Base-by-base conservation (phyloP, 2,113 vertebrate species). In the Trematomus loennbergii region DNA sequence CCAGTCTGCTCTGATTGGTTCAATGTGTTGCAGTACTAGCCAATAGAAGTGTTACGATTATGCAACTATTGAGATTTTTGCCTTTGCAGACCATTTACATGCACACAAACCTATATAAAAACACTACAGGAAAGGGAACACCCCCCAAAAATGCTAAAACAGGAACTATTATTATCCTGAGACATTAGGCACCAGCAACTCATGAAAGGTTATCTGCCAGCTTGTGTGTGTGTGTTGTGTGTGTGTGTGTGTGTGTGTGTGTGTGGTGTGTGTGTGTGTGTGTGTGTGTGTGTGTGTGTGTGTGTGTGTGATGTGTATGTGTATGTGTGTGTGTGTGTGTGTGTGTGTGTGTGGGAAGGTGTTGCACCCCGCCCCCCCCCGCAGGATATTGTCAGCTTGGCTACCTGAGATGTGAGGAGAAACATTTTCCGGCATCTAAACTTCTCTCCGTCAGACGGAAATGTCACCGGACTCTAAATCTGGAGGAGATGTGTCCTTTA, bases 391-490 rank as follows among this genome's bases (percentile, higher is more conserved):
- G 82, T 87, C 81, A 9, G 50, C 58, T 86, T 29, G 0, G 11
- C 81, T 74, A 66, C 50, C 45, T 17, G 0, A 62, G 83, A 74
- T 57, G 75, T 25, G 76, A 75, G 53, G 45, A 55, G 54, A 52
- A 50, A 57, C 69, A 18, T 80, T 85, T 76, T 80, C 80, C 82
- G 69, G 64, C 67, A 83, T 82, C 75, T 73, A 72, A 84, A 81
- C 74, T 77, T 74, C 58, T 80, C 78, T 83, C 83, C 80, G 57
- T 86, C 82, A 82, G 74, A 88, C 75, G 64, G 36, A 87, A 90
- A 91, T 88, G 90, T 85, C 82, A 86, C 53, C 16, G 78, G 85
- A 74, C 75, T 66, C 84, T 75, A 90, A 83, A 88, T 82, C 76
- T 78, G 50, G 75, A 87, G 52, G 85, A 67, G 75, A 71, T 72